A percentile compares a stretch with the other conserved stretches of the same genome.
Conservation (phyloP, 1,140 invertebrate species). For the Steinernema feltiae region DNA sequence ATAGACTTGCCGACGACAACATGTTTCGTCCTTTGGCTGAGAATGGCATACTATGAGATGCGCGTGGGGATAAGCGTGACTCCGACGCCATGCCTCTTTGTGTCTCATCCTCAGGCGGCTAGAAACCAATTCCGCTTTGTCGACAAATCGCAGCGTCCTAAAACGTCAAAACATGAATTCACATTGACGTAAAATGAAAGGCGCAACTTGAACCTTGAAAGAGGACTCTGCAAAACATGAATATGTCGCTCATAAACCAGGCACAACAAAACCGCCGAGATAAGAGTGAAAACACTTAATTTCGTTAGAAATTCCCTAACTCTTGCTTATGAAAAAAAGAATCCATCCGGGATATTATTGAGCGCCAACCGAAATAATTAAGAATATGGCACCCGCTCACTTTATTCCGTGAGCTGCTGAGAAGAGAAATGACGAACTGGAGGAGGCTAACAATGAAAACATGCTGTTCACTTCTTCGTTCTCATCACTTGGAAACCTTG, state of each 20-base stretch:
- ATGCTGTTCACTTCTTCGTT: neutral
- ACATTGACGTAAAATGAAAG: too few species aligned
- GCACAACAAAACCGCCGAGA: neutral
- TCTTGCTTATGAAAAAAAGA: neutral
- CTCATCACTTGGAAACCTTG: neutral
- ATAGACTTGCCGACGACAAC: slow-evolving; percentile 12
- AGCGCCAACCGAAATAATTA: slow-evolving; percentile 12
- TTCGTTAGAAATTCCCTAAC: neutral
- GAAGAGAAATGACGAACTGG: neutral
- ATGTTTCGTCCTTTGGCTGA: slow-evolving; percentile 3
- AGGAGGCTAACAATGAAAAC: slow-evolving; percentile 1
- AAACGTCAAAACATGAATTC: neutral
- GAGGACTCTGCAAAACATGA: too few species aligned
- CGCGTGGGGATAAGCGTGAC: slow-evolving; percentile 2
- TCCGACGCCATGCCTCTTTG: neutral
- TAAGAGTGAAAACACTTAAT: neutral
- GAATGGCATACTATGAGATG: slow-evolving; percentile 4
- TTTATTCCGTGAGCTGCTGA: neutral
- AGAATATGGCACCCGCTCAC: slow-evolving; percentile 6
- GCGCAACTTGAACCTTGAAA: too few species aligned
- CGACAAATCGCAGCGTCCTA: neutral
- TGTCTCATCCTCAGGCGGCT: neutral
- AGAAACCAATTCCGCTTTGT: neutral
- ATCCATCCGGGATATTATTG: neutral
- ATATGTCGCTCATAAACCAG: neutral